Evolutionary conservation across 2,888 invertebrate genomes (phyloP), one percentile per base, ranked within the genome.

Genomic region (Habroteleia sp.): DNA sequence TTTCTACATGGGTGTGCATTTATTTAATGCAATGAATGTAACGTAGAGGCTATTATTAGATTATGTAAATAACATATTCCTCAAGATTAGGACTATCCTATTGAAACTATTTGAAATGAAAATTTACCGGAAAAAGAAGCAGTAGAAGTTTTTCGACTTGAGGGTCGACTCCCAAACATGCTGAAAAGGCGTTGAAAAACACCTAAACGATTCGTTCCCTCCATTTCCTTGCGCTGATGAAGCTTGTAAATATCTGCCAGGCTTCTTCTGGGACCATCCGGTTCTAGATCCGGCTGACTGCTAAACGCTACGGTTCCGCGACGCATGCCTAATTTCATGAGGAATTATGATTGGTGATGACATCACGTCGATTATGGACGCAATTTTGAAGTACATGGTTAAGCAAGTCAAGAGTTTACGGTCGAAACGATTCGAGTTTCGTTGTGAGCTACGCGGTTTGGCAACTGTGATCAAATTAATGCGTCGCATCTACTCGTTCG

Each of bases 141-240:
- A 0, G 91, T 91, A 0, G 93, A 93, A 0, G 93, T 93, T 85
- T 93, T 93, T 72, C 93, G 90, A 82, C 93, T 93, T 2, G 91
- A 90, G 0, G 93, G 91, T 81, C 92, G 91, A 77, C 92, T 91
- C 41, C 92, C 92, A 81, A 94, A 93, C 80, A 94, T 92, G 79
- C 85, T 87, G 81, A 88, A 82, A 33, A 89, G 76, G 42, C 87
- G 84, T 54, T 88, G 86, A 65, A 89, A 87, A 33, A 89, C 87
- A 1, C 88, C 87, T 20, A 86, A 81, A 37, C 87, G 85, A 74
- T 82, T 85, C 35, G 87, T 83, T 62, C 84, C 86, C 31, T 87
- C 87, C 50, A 86, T 86, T 46, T 86, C 87, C 23, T 87, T 80
- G 68, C 86, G 83, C 50, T 81, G 84, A 39, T 86, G 84, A 5